Evolutionary conservation across 2,888 invertebrate species (phyloP), one percentile per base, ranked within the genome.

Genomic region (Rutpela maculata): DNA sequence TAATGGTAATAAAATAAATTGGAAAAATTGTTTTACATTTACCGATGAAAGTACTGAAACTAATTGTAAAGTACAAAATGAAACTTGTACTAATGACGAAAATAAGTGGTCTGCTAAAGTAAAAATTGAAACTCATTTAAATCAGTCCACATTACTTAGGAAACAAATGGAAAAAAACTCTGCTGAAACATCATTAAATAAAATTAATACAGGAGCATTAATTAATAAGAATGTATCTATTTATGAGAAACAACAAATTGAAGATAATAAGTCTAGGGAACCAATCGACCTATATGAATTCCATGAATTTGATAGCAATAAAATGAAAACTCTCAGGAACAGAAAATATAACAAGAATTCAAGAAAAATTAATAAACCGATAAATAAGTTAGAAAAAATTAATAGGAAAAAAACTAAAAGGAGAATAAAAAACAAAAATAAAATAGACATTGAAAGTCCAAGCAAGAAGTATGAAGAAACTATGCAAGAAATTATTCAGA

Each of bases 241-340:
- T 59, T 80, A 80, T 19, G 67, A 38, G 35, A 17, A n/a, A 15
- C 75, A 73, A 74, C 55, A 31, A 11, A 22, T 76, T 69, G 31
- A 38, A n/a, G 65, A 69, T 1, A 22, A 55, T 26, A 76, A 74
- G 38, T 15, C 17, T 12, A 75, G 71, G 10, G 17, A 22, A n/a
- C 15, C 18, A 12, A 35, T 73, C n/a, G 77, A 77, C 60, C 74
- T 76, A 17, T 80, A 80, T 75, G 77, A 73, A 63, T 68, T 80
- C 57, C 74, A 80, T 62, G 71, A 75, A 65, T 50, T 55, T 31
- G 80, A 80, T 62, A 17, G 55, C 15, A 74, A 75, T 31, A 19
- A 55, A 15, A 19, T 10, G 0, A 73, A 63, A 50, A 22, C n/a
- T 12, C 19, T 3, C n/a, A 18, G 10, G 70, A 74, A 65, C 63